phyloP scores from a whole-genome alignment of 2,888 invertebrate genomes.

The Spodoptera exigua region DNA sequence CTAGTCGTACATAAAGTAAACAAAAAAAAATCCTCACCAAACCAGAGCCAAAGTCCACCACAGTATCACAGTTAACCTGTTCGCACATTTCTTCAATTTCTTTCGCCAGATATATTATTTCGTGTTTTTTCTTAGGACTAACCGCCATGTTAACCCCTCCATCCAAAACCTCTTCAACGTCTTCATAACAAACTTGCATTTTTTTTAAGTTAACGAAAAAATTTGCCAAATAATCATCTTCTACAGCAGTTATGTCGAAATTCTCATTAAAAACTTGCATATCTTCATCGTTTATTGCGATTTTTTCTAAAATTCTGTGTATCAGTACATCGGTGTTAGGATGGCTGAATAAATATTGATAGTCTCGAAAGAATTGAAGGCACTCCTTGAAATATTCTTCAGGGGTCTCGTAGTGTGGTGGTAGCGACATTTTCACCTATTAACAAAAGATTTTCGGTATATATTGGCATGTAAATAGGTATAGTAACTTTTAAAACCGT shows the following conservation, averaged over 20 bases:
- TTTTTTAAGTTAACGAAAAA: constrained; percentile 68
- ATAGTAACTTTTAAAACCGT: no score
- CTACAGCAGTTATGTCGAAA: constrained; percentile 53
- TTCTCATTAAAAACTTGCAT: constrained; percentile 62
- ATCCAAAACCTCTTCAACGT: constrained; percentile 64
- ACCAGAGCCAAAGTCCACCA: constrained; percentile 93
- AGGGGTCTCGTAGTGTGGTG: constrained; percentile 63
- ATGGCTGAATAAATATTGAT: constrained; percentile 90
- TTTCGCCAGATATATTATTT: constrained; percentile 90
- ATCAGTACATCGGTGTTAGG: constrained; percentile 91
- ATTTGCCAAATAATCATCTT: constrained; percentile 62
- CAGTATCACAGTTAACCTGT: constrained; percentile 79
- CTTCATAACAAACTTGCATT: constrained; percentile 60
- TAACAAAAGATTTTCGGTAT: background rate
- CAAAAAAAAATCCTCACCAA: constrained; percentile 86
- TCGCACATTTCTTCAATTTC: constrained; percentile 86
- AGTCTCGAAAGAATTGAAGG: constrained; percentile 88
- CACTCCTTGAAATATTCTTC: constrained; percentile 88
- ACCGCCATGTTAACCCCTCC: constrained; percentile 71
- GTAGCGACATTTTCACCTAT: constrained; percentile 71
- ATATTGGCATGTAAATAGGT: no score
- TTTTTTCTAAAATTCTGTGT: constrained; percentile 85
- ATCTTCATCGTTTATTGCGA: constrained; percentile 79
- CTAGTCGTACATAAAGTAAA: no score
- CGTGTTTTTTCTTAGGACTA: constrained; percentile 92